phyloP scores from a whole-genome alignment of 37 sponge, comb jelly and placozoan species.

The Lycopodina hypogea region DNA sequence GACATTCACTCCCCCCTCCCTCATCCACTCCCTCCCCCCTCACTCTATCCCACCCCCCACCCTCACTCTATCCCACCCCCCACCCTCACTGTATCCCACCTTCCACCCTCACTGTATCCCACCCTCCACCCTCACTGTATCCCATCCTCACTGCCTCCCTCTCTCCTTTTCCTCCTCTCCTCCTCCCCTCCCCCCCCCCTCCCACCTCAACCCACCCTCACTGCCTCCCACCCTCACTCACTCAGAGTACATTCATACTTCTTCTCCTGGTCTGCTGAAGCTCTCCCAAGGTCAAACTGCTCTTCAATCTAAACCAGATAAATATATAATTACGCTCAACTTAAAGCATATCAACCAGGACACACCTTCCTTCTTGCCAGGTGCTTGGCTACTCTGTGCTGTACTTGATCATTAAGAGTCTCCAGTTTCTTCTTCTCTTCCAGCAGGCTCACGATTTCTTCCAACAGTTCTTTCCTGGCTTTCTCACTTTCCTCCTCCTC shows the following conservation, averaged over 20 bases:
- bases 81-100: too few relatives aligned
- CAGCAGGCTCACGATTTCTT: constrained; percentile 34
- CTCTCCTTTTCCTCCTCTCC: too few relatives aligned
- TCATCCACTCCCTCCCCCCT: too few relatives aligned
- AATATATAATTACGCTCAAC: neutral
- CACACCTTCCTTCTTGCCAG: constrained; percentile 75
- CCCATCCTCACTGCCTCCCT: too few relatives aligned
- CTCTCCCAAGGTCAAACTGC: constrained; percentile 71
- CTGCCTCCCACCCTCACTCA: too few relatives aligned
- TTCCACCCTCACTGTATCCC: too few relatives aligned
- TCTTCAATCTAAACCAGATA: constrained; percentile 68
- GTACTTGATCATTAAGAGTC: constrained; percentile 48
- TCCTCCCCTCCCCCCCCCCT: too few relatives aligned
- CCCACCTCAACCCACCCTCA: too few relatives aligned
- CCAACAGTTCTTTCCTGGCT: constrained; percentile 31
- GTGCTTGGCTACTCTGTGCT: constrained; percentile 91
- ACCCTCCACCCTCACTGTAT: too few relatives aligned
- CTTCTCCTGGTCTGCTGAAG: constrained; percentile 89
- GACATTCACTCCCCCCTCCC: too few relatives aligned
- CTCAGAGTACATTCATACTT: constrained; percentile 76
- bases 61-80: too few relatives aligned
- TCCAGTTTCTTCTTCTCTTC: constrained; percentile 63
- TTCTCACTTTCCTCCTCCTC: constrained; percentile 42
- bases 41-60: too few relatives aligned
- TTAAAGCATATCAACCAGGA: neutral